These are phyloP conservation scores for Engystomops pustulosus DNA, from an alignment of 2,113 vertebrate genomes.

Conservation along the genomic window DNA sequence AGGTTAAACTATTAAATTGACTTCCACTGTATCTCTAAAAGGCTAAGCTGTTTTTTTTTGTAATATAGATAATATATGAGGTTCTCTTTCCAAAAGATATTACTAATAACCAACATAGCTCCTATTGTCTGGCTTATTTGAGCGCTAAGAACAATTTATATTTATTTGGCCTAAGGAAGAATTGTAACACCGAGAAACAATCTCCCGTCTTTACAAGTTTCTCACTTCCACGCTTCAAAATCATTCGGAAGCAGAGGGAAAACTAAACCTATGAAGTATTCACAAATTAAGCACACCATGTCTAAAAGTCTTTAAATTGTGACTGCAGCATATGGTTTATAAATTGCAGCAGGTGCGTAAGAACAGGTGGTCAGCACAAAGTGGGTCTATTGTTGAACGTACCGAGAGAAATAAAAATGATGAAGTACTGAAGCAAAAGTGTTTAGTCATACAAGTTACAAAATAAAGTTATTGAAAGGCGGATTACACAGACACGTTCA, in stretches of 20 bases:
- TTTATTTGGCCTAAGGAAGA: slow-evolving; percentile 61
- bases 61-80: slow-evolving; percentile 55
- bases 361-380: slow-evolving; percentile 77
- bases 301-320: slow-evolving; percentile 70
- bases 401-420: slow-evolving; percentile 54
- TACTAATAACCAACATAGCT: slow-evolving; percentile 50
- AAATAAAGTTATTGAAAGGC: slow-evolving; percentile 30
- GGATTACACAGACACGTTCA: neutral
- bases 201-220: slow-evolving; percentile 59
- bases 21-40: slow-evolving; percentile 42
- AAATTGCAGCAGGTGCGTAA: slow-evolving; percentile 78
- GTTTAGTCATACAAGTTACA: slow-evolving; percentile 59
- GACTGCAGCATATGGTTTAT: slow-evolving; percentile 79
- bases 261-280: slow-evolving; percentile 72
- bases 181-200: slow-evolving; percentile 56
- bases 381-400: slow-evolving; percentile 65
- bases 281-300: slow-evolving; percentile 67
- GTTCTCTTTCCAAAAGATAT: slow-evolving; percentile 51
- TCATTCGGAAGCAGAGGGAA: slow-evolving; percentile 64
- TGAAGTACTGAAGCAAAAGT: slow-evolving; percentile 59
- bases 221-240: slow-evolving; percentile 65
- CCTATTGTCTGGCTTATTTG: slow-evolving; percentile 57
- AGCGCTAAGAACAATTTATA: slow-evolving; percentile 56
- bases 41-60: slow-evolving; percentile 56
- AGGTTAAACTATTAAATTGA: slow-evolving; percentile 55